Evolutionary conservation across 2,888 invertebrate genomes (phyloP).

Genomic region (Coleophora deauratella): DNA sequence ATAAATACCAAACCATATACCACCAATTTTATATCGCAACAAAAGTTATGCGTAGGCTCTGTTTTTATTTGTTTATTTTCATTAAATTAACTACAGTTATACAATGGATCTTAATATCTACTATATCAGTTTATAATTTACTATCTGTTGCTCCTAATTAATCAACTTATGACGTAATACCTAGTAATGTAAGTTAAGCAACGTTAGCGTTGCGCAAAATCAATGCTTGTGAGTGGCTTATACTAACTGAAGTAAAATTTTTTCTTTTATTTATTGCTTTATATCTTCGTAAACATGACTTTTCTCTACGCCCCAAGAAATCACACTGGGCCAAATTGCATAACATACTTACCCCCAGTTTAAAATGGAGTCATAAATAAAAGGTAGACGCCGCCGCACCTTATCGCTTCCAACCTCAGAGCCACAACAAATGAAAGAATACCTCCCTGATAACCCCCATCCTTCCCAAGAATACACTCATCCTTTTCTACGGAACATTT

Average conservation of each 20-base stretch:
- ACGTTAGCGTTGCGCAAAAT: too few species aligned
- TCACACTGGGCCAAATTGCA: constrained; percentile 49
- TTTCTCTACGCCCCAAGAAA: constrained; percentile 30
- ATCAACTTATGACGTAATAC: too few species aligned
- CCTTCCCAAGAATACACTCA: constrained; percentile 15
- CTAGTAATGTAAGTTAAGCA: too few species aligned
- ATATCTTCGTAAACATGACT: not conserved
- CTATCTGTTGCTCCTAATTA: too few species aligned
- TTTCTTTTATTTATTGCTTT: too few species aligned
- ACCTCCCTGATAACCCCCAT: constrained; percentile 25
- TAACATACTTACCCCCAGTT: constrained; percentile 57
- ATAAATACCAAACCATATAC: constrained; percentile 18
- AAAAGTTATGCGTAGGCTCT: constrained; percentile 19
- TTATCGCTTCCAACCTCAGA: constrained; percentile 45
- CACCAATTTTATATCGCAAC: constrained; percentile 19
- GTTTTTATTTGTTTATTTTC: constrained; percentile 22
- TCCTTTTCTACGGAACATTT: constrained; percentile 17
- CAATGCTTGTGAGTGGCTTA: too few species aligned
- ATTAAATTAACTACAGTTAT: too few species aligned
- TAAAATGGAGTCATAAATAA: constrained; percentile 72
- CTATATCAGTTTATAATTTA: too few species aligned
- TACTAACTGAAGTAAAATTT: too few species aligned
- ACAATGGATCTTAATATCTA: too few species aligned
- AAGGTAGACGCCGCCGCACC: constrained; percentile 58
- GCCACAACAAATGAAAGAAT: constrained; percentile 65